These are phyloP conservation scores for Platyscapa corneri DNA, from an alignment of 1,140 invertebrate species.

Conservation along the genomic window DNA sequence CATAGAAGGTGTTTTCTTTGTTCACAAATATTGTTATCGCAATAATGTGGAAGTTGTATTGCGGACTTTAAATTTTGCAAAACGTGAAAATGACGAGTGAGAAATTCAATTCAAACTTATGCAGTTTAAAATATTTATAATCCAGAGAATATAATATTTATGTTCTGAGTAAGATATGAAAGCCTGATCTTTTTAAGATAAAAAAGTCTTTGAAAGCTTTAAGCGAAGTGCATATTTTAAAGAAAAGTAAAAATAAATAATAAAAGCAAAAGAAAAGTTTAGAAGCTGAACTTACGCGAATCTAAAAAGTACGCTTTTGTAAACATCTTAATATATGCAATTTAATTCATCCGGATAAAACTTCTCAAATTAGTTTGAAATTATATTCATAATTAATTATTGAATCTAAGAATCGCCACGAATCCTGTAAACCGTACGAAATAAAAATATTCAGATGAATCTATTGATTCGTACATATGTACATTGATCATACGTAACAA, in stretches of 20 bases:
- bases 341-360: conserved; percentile 4
- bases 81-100: background rate
- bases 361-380: background rate
- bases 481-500: no score
- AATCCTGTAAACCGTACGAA: background rate
- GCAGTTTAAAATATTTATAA: background rate
- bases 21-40: no score
- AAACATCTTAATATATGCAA: background rate
- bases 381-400: background rate
- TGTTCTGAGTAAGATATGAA: background rate
- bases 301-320: background rate
- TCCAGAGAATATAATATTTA: background rate
- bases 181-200: background rate
- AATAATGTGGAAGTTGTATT: no score
- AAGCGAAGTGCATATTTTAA: background rate
- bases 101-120: background rate
- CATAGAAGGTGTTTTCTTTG: no score
- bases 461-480: background rate
- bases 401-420: background rate
- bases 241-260: background rate
- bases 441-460: background rate
- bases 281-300: background rate
- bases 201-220: background rate
- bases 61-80: background rate
- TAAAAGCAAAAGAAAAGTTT: background rate